These are phyloP conservation scores for Idris sp. DNA, from an alignment of 1,140 invertebrate genomes.

Conservation along the genomic window DNA sequence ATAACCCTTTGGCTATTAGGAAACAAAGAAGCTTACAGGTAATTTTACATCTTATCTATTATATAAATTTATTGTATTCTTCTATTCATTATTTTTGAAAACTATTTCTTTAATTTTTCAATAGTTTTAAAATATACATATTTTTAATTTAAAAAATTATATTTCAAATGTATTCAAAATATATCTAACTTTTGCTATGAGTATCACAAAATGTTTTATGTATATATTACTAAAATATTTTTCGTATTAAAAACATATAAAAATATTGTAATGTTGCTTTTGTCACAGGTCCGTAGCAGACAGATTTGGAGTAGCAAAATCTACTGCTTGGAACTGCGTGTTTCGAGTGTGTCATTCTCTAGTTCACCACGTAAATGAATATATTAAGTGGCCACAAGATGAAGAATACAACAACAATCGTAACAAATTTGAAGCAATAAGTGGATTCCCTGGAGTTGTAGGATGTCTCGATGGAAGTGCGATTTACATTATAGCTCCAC, in stretches of 20 bases:
- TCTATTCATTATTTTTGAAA: background rate
- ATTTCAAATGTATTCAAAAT: no score
- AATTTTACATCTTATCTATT: background rate
- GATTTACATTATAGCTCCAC: conserved; percentile 51
- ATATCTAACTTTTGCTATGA: no score
- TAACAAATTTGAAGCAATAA: conserved; percentile 17
- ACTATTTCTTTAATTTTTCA: no score
- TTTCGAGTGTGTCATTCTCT: background rate
- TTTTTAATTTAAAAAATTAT: no score
- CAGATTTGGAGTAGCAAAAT: conserved; percentile 8
- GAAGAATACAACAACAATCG: background rate
- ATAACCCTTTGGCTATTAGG: conserved; percentile 6
- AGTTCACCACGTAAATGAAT: background rate
- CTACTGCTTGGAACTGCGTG: conserved; percentile 8
- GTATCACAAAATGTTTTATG: no score
- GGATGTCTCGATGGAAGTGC: conserved; percentile 55
- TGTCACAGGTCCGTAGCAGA: conserved; percentile 21
- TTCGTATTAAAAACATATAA: no score
- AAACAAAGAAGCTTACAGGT: conserved; percentile 12
- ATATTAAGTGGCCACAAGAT: conserved; percentile 16
- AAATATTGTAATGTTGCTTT: background rate
- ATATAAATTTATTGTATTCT: conserved; percentile 3
- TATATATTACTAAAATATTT: no score
- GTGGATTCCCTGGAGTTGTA: conserved; percentile 33
- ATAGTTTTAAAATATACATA: no score